Conservation (phyloP, 2,113 vertebrate genomes). For the Crotophaga sulcirostris region DNA sequence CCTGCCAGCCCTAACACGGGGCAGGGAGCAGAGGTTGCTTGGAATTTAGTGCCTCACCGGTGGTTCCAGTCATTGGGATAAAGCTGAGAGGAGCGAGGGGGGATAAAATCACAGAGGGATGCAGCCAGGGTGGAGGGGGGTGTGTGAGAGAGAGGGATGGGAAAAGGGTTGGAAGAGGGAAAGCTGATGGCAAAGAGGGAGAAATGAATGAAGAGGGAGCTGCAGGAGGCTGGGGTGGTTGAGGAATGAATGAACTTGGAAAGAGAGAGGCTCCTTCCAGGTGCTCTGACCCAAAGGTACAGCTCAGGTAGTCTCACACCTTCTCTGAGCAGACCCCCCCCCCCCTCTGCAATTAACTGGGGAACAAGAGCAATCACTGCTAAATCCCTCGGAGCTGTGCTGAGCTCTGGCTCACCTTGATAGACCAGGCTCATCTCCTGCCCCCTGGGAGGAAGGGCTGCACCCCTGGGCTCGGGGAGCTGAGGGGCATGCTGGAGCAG, state of each 20-base stretch:
- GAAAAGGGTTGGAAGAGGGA: neutral
- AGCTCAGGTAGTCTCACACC: neutral
- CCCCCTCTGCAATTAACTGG: neutral
- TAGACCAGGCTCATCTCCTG: neutral
- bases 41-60: neutral
- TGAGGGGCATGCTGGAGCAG: neutral
- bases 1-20: neutral
- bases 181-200: neutral
- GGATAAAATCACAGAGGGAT: neutral
- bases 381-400: neutral
- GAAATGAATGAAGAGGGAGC: conserved; percentile 1
- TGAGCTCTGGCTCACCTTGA: neutral
- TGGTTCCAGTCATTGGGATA: neutral
- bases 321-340: neutral
- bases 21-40: neutral
- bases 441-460: accelerated
- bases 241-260: conserved; percentile 10
- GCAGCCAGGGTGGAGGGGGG: neutral
- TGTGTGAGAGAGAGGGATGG: neutral
- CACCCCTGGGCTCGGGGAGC: neutral
- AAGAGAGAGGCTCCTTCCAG: neutral
- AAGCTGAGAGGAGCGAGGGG: neutral
- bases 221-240: neutral
- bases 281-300: neutral
- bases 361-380: neutral